These are phyloP conservation scores for Cheilosia impressa DNA, from an alignment of 2,888 invertebrate species.

Conservation along the genomic window DNA sequence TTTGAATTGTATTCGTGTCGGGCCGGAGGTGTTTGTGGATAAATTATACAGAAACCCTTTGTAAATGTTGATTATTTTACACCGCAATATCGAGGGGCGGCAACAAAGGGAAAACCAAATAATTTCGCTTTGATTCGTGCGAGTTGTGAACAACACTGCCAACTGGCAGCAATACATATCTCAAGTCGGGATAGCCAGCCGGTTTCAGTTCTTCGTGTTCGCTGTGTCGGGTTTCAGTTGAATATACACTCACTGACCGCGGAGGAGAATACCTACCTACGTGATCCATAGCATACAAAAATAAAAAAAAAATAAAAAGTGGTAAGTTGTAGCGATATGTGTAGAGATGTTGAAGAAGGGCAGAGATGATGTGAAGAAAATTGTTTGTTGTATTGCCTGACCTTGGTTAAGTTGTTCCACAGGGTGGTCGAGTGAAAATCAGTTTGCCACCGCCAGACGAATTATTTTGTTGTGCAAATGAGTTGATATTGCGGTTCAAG, in stretches of 20 bases:
- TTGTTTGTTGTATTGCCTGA: slow-evolving; percentile 5
- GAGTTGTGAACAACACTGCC: background rate
- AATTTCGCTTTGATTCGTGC: slow-evolving; percentile 23
- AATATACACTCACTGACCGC: slow-evolving; percentile 8
- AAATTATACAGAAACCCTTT: slow-evolving; percentile 33
- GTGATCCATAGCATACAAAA: background rate
- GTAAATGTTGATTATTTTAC: slow-evolving; percentile 3
- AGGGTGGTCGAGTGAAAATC: background rate
- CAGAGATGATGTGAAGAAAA: background rate
- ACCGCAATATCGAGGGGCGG: slow-evolving; percentile 7
- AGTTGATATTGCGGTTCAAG: too few relatives aligned
- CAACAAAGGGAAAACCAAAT: slow-evolving; percentile 9
- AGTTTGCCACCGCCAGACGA: background rate
- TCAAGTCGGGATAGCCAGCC: slow-evolving; percentile 19
- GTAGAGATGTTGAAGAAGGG: slow-evolving; percentile 10
- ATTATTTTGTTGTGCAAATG: too few relatives aligned
- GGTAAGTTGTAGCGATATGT: slow-evolving; percentile 41
- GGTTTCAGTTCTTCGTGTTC: slow-evolving; percentile 40
- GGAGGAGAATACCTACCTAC: slow-evolving; percentile 9
- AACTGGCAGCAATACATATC: background rate
- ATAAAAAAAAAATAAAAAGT: slow-evolving; percentile 13
- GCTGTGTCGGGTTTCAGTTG: slow-evolving; percentile 33
- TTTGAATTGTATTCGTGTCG: slow-evolving; percentile 15
- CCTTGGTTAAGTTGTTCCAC: slow-evolving; percentile 19
- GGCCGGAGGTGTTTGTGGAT: slow-evolving; percentile 5